Conservation (phyloP, 2,113 vertebrate genomes). For the Microtus pennsylvanicus region DNA sequence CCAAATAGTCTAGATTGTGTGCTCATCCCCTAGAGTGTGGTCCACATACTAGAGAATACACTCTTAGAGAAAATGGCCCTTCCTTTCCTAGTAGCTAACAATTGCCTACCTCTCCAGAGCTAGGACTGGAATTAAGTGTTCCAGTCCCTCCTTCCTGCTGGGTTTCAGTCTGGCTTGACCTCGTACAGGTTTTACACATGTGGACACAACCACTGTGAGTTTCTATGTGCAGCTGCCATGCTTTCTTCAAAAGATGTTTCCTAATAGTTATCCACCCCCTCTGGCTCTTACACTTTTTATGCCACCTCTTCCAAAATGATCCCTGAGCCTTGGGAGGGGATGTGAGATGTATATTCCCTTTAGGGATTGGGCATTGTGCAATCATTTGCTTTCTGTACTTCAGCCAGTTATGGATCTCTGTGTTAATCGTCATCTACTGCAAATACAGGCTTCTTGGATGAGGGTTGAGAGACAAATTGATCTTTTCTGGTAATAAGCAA, state of each 20-base stretch:
- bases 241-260: neutral
- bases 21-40: too few species aligned
- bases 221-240: neutral
- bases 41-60: neutral
- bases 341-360: neutral
- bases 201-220: neutral
- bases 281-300: neutral
- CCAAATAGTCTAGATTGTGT: neutral
- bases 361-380: neutral
- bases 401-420: neutral
- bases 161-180: neutral
- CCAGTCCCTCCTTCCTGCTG: neutral
- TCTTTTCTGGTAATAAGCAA: neutral
- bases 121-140: neutral
- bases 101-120: neutral
- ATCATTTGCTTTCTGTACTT: neutral
- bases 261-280: neutral
- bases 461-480: neutral
- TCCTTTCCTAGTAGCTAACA: neutral
- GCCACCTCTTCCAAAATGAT: neutral
- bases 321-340: neutral
- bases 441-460: neutral
- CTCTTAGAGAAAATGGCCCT: neutral
- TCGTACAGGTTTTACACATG: neutral
- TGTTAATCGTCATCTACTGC: neutral